Conservation (phyloP, 2,113 vertebrate genomes). For the Falco punctatus region DNA sequence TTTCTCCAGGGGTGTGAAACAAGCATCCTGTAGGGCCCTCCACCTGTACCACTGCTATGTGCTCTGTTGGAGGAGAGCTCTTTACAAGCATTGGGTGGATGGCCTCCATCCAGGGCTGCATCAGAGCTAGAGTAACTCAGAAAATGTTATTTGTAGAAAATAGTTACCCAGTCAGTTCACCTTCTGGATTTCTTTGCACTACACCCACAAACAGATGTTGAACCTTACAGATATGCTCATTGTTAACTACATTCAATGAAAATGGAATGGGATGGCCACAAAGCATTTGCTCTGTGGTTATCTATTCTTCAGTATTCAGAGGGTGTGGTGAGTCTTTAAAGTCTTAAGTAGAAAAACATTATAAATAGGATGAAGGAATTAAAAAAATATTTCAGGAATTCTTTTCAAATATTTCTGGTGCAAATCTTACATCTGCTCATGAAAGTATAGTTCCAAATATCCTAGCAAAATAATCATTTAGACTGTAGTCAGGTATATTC, state of each 20-base stretch:
- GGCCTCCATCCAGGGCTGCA: not conserved
- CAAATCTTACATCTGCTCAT: not conserved
- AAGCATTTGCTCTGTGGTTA: not conserved
- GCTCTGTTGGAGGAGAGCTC: not conserved
- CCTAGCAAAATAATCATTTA: not conserved
- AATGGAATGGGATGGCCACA: not conserved
- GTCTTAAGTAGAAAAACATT: not conserved
- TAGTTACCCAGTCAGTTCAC: not conserved
- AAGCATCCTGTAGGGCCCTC: not conserved
- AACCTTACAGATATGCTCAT: not conserved
- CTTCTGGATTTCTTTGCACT: not conserved
- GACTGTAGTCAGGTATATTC: not conserved
- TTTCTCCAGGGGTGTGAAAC: constrained; percentile 22
- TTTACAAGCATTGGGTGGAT: not conserved
- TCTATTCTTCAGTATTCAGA: not conserved
- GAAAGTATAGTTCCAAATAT: not conserved
- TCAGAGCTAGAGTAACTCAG: not conserved
- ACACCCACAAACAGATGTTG: not conserved
- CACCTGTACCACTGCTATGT: not conserved
- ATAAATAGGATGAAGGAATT: not conserved
- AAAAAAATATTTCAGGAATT: not conserved
- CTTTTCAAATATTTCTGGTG: not conserved
- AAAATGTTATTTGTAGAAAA: not conserved
- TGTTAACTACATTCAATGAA: not conserved
- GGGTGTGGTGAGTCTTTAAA: not conserved